phyloP scores from a whole-genome alignment of 2,888 invertebrate species.

The Ganaspis brasiliensis region DNA sequence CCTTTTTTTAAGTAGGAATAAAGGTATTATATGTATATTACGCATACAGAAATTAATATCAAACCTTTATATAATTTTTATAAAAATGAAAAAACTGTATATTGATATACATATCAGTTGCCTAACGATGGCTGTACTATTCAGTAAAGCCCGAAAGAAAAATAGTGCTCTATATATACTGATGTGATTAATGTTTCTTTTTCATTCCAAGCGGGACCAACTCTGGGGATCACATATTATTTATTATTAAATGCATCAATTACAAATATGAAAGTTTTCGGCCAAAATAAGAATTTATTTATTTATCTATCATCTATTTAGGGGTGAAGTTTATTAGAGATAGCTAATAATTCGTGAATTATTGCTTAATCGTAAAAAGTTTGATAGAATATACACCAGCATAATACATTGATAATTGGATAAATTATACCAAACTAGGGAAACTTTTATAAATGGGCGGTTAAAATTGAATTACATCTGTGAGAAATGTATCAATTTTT shows the following conservation, averaged over 20 bases:
- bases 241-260: constrained; percentile 15
- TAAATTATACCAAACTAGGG: background rate
- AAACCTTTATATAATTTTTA: too few species aligned
- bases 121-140: background rate
- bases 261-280: background rate
- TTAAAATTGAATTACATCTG: constrained; percentile 18
- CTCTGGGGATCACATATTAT: constrained; percentile 9
- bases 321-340: background rate
- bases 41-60: too few species aligned
- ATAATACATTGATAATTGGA: constrained; percentile 4
- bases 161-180: background rate
- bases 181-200: background rate
- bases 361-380: background rate
- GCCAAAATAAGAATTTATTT: background rate
- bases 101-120: background rate
- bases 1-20: too few species aligned
- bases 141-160: background rate
- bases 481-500: background rate
- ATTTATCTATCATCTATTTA: constrained; percentile 6
- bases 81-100: too few species aligned
- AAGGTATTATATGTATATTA: too few species aligned
- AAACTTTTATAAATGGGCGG: background rate
- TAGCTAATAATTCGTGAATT: background rate
- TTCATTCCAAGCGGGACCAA: background rate
- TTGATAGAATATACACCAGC: background rate